These are phyloP conservation scores for Pantherophis vulpinus DNA, from an alignment of 2,797 vertebrate species.

Conservation along the genomic window DNA sequence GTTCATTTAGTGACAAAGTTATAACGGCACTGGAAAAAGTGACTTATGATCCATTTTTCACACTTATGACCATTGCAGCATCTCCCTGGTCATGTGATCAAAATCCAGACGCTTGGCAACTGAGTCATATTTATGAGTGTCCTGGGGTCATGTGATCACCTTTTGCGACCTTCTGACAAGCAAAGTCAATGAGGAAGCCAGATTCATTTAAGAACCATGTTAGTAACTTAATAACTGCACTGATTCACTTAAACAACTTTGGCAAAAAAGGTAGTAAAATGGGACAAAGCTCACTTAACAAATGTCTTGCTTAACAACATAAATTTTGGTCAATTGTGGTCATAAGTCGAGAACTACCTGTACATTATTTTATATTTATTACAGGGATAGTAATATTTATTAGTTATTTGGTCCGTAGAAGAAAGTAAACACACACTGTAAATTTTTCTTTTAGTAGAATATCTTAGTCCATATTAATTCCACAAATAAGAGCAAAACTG, in stretches of 20 bases:
- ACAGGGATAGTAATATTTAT: not conserved
- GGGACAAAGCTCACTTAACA: not conserved
- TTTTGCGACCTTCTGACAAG: not conserved
- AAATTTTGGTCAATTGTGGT: not conserved
- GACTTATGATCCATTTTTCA: not conserved
- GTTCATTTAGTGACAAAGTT: not conserved
- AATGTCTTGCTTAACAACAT: not conserved
- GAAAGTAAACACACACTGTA: not conserved
- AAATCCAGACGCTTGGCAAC: not conserved
- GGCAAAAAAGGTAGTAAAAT: not conserved
- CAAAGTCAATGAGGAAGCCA: not conserved
- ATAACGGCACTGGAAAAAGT: not conserved
- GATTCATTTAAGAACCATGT: not conserved
- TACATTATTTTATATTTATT: not conserved
- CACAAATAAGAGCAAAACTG: not conserved
- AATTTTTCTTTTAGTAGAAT: not conserved
- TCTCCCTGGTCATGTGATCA: not conserved
- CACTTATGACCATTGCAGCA: not conserved
- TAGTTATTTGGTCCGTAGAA: not conserved
- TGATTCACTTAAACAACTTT: not conserved
- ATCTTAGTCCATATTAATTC: not conserved
- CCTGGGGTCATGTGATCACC: not conserved
- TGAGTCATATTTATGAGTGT: not conserved
- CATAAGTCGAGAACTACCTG: not conserved
- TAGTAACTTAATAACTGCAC: not conserved